phyloP scores from a whole-genome alignment of 1,140 invertebrate species.

The Macrocentrus cingulum region DNA sequence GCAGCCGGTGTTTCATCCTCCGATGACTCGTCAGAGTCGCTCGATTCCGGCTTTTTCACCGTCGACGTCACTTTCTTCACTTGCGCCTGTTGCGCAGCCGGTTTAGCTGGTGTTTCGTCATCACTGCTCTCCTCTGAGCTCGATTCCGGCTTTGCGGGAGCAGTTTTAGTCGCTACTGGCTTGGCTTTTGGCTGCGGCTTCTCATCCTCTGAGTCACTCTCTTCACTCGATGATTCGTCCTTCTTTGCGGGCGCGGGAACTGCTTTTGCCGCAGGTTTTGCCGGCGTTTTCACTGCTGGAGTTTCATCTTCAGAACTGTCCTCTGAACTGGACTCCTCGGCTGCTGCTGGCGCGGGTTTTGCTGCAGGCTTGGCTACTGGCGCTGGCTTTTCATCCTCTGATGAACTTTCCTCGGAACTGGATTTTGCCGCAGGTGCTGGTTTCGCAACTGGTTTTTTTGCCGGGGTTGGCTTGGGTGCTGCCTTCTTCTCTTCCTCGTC shows the following conservation, averaged over 20 bases:
- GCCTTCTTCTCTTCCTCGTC: constrained; percentile 47
- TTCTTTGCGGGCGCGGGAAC: constrained; percentile 28
- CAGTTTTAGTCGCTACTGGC: constrained; percentile 28
- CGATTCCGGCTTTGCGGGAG: constrained; percentile 22
- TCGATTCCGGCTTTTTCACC: constrained; percentile 31
- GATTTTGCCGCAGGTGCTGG: constrained; percentile 49
- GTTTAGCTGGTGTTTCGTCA: constrained; percentile 35
- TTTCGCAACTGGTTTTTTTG: constrained; percentile 11
- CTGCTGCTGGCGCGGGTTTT: constrained; percentile 21
- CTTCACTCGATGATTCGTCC: constrained; percentile 33
- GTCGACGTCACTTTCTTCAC: not conserved
- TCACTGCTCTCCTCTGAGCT: constrained; percentile 33
- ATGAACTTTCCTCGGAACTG: constrained; percentile 52
- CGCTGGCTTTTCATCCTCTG: constrained; percentile 47
- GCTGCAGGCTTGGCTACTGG: constrained; percentile 30
- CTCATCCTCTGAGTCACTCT: constrained; percentile 29
- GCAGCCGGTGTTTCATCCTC: constrained; percentile 25
- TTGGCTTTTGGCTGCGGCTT: constrained; percentile 30
- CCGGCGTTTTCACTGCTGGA: constrained; percentile 27
- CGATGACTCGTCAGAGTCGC: constrained; percentile 36
- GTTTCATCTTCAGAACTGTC: constrained; percentile 44
- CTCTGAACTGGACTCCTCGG: constrained; percentile 34
- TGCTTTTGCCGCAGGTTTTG: constrained; percentile 18
- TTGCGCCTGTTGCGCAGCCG: not conserved
- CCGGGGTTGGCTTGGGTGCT: constrained; percentile 21